Evolutionary conservation across 2,888 invertebrate genomes (phyloP).

Genomic region (Alviniconcha strummeri): DNA sequence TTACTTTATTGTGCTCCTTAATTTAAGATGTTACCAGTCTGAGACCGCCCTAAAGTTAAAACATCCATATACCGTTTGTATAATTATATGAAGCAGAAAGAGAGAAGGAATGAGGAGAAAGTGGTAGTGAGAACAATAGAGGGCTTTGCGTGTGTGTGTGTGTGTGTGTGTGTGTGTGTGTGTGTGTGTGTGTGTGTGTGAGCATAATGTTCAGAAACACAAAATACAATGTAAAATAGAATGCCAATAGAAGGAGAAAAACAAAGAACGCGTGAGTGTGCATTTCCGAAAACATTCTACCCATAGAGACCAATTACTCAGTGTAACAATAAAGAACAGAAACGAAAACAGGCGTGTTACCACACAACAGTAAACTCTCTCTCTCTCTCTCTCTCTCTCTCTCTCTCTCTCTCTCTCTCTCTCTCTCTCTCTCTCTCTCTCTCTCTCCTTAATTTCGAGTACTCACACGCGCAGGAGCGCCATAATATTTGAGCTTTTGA

Average conservation of each 20-base stretch:
- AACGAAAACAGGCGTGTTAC: not conserved
- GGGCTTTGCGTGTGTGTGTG: not conserved
- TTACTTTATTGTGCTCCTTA: not conserved
- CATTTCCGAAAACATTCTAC: no score
- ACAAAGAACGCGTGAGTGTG: not conserved
- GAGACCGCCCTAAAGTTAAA: not conserved
- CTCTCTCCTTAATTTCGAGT: not conserved
- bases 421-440: not conserved
- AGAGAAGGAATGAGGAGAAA: not conserved
- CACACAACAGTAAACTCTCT: not conserved
- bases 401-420: constrained; percentile 6
- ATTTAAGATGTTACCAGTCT: no score
- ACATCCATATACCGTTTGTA: not conserved
- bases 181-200: not conserved
- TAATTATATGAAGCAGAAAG: not conserved
- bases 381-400: constrained; percentile 5
- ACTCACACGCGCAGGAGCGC: no score
- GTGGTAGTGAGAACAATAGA: not conserved
- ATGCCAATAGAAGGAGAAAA: not conserved
- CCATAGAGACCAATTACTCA: not conserved
- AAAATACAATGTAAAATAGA: not conserved
- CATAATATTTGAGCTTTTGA: no score
- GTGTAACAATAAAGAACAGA: not conserved
- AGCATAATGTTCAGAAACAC: not conserved
- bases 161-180: not conserved